Evolutionary conservation across 2,113 vertebrate species (phyloP).

Genomic region (Ahaetulla prasina): DNA sequence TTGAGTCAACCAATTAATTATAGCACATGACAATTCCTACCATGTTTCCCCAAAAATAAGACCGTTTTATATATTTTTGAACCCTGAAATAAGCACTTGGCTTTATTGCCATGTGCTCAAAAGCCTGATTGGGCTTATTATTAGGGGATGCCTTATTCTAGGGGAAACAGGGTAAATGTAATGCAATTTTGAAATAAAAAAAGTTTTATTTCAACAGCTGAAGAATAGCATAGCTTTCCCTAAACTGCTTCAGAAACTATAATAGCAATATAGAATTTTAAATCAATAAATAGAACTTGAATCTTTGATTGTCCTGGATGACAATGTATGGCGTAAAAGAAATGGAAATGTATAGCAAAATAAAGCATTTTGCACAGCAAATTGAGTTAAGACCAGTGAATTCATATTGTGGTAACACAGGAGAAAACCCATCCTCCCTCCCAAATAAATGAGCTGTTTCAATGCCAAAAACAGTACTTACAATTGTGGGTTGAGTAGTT

Average conservation of each 20-base stretch:
- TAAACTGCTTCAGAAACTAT: background rate
- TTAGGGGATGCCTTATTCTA: too few relatives aligned
- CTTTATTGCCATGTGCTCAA: too few relatives aligned
- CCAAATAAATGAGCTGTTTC: constrained; percentile 43
- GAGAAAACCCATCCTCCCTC: constrained; percentile 45
- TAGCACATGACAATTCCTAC: background rate
- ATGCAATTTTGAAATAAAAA: background rate
- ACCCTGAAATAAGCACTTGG: too few relatives aligned
- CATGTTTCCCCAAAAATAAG: too few relatives aligned
- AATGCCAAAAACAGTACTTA: constrained; percentile 65
- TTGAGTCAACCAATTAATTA: background rate
- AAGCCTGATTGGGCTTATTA: too few relatives aligned
- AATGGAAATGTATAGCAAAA: constrained; percentile 59
- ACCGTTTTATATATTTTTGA: too few relatives aligned
- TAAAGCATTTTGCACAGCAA: constrained; percentile 57
- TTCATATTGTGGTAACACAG: constrained; percentile 48
- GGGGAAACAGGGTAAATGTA: too few relatives aligned
- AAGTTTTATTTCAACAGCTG: background rate
- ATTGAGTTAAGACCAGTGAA: constrained; percentile 57
- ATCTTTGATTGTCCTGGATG: constrained; percentile 1
- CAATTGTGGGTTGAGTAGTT: constrained; percentile 68
- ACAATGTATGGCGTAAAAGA: constrained; percentile 26
- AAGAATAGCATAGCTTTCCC: background rate
- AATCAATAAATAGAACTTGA: background rate
- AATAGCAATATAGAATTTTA: background rate